Evolutionary conservation across 1,140 invertebrate species (phyloP).

Genomic region (Heliconius hewitsoni): DNA sequence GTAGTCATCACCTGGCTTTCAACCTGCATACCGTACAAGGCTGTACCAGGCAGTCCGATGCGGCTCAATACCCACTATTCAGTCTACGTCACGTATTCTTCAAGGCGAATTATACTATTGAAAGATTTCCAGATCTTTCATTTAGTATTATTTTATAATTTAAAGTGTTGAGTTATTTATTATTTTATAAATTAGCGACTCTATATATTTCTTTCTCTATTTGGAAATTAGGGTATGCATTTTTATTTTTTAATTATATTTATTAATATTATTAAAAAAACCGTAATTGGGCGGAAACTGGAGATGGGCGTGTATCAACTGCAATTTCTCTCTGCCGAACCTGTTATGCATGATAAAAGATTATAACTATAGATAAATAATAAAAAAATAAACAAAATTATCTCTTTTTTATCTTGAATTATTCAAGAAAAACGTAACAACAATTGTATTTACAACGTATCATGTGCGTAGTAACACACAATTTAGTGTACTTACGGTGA

Average conservation of each 20-base stretch:
- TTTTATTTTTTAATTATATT: background rate
- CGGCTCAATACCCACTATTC: background rate
- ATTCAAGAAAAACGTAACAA: no score
- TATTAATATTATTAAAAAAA: no score
- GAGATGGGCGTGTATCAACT: no score
- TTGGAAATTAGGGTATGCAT: background rate
- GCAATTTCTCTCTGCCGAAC: no score
- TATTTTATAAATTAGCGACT: background rate
- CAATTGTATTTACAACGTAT: background rate
- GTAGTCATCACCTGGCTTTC: background rate
- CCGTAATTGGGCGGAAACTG: no score
- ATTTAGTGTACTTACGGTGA: constrained; percentile 1
- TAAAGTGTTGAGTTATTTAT: background rate
- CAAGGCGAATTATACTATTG: background rate
- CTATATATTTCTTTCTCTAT: background rate
- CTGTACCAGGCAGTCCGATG: background rate
- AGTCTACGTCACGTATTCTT: background rate
- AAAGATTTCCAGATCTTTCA: background rate
- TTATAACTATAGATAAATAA: no score
- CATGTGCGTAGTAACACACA: background rate
- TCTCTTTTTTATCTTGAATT: no score
- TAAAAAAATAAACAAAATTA: no score
- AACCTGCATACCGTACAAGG: background rate
- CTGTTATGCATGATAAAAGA: no score
- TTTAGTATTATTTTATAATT: constrained; percentile 9